Evolutionary conservation across 2,113 vertebrate species (phyloP).

Genomic region (Propithecus coquereli): DNA sequence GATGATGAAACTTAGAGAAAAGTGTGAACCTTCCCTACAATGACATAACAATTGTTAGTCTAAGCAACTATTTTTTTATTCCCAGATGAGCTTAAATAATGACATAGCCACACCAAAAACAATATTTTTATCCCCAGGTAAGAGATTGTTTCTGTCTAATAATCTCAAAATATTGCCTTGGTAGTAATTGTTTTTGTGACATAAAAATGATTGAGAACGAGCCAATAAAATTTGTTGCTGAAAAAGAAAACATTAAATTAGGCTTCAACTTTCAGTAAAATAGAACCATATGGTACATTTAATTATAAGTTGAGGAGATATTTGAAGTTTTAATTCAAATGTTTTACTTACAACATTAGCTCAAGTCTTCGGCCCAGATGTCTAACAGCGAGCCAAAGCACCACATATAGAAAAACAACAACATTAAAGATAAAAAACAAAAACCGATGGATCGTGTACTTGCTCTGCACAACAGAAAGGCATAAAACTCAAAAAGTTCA

Average conservation of each 20-base stretch:
- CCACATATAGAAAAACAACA: background rate
- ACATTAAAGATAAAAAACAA: background rate
- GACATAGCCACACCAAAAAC: background rate
- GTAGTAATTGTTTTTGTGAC: slow-evolving; percentile 69
- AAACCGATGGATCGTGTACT: background rate
- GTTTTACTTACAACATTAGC: slow-evolving; percentile 64
- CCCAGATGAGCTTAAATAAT: slow-evolving; percentile 36
- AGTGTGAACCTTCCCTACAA: background rate
- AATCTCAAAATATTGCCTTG: slow-evolving; percentile 57
- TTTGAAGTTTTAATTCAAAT: slow-evolving; percentile 72
- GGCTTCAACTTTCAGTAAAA: slow-evolving; percentile 61
- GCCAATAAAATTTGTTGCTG: slow-evolving; percentile 70
- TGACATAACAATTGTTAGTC: background rate
- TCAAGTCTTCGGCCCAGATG: slow-evolving; percentile 65
- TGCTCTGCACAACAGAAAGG: background rate
- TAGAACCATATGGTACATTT: slow-evolving; percentile 71
- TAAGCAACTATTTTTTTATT: slow-evolving; percentile 4
- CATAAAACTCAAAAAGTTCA: background rate
- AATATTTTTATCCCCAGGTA: slow-evolving; percentile 43
- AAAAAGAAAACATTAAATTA: slow-evolving; percentile 76
- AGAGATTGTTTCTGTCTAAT: slow-evolving; percentile 60
- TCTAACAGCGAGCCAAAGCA: background rate
- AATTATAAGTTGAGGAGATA: slow-evolving; percentile 72
- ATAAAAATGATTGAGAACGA: slow-evolving; percentile 75
- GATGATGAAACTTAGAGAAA: background rate